These are phyloP conservation scores for Apodemia zela DNA, from an alignment of 2,888 invertebrate species.

Conservation along the genomic window DNA sequence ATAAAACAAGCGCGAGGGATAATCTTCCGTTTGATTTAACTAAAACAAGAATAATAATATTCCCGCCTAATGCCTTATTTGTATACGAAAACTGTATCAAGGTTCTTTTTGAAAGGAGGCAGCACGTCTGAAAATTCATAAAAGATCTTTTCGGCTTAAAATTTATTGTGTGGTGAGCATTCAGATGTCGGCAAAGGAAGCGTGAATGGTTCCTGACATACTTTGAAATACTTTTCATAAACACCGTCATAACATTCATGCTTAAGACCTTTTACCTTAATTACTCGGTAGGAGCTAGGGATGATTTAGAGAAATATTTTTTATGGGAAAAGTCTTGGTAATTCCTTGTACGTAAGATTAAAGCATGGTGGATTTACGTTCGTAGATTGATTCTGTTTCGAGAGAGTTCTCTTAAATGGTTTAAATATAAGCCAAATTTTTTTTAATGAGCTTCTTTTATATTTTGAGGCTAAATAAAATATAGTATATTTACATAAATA, in stretches of 20 bases:
- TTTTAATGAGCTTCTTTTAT: neutral
- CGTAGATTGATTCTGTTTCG: neutral
- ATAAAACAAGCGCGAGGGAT: neutral
- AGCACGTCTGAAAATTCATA: constrained; percentile 41
- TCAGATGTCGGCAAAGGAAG: constrained; percentile 55
- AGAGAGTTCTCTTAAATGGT: neutral
- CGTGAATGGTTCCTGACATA: constrained; percentile 53
- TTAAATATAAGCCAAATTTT: neutral
- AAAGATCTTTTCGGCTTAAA: constrained; percentile 47
- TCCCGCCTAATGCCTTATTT: constrained; percentile 11
- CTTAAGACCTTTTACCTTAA: constrained; percentile 78
- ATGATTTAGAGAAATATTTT: constrained; percentile 73
- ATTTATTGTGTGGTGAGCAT: constrained; percentile 70
- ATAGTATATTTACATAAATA: neutral
- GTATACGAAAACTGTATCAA: constrained; percentile 32
- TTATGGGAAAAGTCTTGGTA: constrained; percentile 69
- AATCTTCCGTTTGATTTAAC: neutral
- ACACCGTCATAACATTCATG: constrained; percentile 77
- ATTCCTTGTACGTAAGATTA: constrained; percentile 52
- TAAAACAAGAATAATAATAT: constrained; percentile 4
- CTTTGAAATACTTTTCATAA: constrained; percentile 74
- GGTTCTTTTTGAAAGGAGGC: constrained; percentile 31
- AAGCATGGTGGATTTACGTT: constrained; percentile 22
- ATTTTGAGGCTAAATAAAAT: neutral
- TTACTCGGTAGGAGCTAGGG: constrained; percentile 58